phyloP scores from a whole-genome alignment of 2,888 invertebrate genomes.

The Thalpophila matura region DNA sequence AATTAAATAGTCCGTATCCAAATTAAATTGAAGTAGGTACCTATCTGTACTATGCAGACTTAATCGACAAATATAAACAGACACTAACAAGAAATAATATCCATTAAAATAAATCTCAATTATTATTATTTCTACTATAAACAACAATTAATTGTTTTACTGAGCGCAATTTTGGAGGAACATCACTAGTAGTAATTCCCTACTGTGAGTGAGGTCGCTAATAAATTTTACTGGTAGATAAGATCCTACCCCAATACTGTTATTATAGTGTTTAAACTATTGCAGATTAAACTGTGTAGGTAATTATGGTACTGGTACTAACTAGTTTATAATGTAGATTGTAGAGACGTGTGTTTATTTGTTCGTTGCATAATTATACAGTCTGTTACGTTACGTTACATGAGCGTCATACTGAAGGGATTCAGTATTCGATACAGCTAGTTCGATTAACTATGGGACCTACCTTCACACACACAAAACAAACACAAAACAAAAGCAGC shows the following conservation, averaged over 20 bases:
- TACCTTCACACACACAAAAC: no score
- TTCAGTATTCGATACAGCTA: no score
- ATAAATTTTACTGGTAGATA: conserved; percentile 55
- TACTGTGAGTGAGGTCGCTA: conserved; percentile 26
- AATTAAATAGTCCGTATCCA: no score
- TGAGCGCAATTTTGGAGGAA: conserved; percentile 19
- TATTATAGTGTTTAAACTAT: conserved; percentile 52
- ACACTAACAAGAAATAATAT: background rate
- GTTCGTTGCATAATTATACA: background rate
- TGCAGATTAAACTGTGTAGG: conserved; percentile 39
- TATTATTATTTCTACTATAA: conserved; percentile 9
- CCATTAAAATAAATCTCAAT: conserved; percentile 6
- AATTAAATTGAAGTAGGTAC: background rate
- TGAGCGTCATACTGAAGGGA: no score
- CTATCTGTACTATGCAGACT: background rate
- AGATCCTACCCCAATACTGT: conserved; percentile 44
- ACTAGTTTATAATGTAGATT: conserved; percentile 6
- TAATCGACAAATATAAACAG: background rate
- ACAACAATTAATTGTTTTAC: conserved; percentile 31
- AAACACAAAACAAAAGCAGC: no score
- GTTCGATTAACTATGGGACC: no score
- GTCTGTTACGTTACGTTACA: no score
- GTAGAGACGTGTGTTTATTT: conserved; percentile 2
- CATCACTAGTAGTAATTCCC: conserved; percentile 27
- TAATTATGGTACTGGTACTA: conserved; percentile 25